Conservation (phyloP, 1,140 invertebrate genomes). For the Musca domestica region DNA sequence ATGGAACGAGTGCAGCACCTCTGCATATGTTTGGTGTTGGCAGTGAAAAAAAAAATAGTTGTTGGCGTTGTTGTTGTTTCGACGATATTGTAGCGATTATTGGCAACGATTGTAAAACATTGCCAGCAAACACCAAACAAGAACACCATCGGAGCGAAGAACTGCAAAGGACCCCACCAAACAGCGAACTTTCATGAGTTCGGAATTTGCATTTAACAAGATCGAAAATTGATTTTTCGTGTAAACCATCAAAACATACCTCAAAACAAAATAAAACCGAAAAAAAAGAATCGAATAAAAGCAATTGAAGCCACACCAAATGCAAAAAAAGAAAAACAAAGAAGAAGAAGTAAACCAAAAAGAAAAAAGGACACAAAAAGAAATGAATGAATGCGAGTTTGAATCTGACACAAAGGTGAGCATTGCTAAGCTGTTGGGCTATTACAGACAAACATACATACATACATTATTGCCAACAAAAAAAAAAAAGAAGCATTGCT, state of each 20-base stretch:
- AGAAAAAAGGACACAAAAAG: too few relatives aligned
- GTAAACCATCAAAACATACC: slow-evolving; percentile 23
- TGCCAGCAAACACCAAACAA: slow-evolving; percentile 2
- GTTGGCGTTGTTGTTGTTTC: slow-evolving; percentile 2
- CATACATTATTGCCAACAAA: too few relatives aligned
- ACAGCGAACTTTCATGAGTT: slow-evolving; percentile 17
- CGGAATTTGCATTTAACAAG: slow-evolving; percentile 25
- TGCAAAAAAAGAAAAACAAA: neutral
- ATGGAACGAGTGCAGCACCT: slow-evolving; percentile 7
- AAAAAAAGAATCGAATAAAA: neutral
- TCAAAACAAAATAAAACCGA: neutral
- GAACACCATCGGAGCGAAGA: slow-evolving; percentile 2
- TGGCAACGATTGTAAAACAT: slow-evolving; percentile 18
- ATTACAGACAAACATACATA: slow-evolving; percentile 4
- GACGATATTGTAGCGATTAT: slow-evolving; percentile 21
- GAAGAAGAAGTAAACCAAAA: neutral
- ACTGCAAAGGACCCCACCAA: neutral
- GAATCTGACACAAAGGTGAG: neutral
- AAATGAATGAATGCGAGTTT: too few relatives aligned
- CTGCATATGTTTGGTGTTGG: slow-evolving; percentile 5
- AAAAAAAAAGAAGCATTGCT: too few relatives aligned
- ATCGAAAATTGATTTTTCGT: slow-evolving; percentile 26
- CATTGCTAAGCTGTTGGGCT: slow-evolving; percentile 1
- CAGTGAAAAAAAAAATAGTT: too few relatives aligned
- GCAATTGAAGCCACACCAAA: neutral